Evolutionary conservation across 2,797 vertebrate genomes (phyloP).

Genomic region (Alectoris magna): DNA sequence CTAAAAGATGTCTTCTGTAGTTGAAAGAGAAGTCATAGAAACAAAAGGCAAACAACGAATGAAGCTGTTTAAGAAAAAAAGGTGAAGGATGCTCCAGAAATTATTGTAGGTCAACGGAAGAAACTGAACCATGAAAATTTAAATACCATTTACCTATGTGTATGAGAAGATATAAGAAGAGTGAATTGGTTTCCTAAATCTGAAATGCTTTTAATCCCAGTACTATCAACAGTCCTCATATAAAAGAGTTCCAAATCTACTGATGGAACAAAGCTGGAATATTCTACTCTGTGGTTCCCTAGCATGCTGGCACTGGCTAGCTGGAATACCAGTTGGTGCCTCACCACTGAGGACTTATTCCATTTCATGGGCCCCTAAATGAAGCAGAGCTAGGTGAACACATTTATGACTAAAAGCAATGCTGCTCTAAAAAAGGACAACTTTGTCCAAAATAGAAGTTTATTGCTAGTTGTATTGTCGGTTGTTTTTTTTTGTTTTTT

Average conservation of each 20-base stretch:
- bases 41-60: background rate
- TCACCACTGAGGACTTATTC: background rate
- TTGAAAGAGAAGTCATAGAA: background rate
- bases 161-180: background rate
- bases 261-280: background rate
- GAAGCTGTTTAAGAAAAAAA: background rate
- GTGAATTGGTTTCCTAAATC: background rate
- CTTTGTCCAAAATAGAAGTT: background rate
- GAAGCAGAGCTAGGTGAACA: background rate
- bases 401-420: background rate
- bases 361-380: background rate
- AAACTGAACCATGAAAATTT: background rate
- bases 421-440: background rate
- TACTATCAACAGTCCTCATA: background rate
- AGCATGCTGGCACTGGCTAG: background rate
- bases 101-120: background rate
- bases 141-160: background rate
- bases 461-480: background rate
- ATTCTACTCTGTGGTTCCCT: background rate
- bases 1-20: background rate
- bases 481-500: background rate
- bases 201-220: background rate
- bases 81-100: background rate
- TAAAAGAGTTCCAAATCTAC: background rate
- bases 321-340: background rate